Conservation (phyloP, 2,113 vertebrate species). For the Cepphus grylle region DNA sequence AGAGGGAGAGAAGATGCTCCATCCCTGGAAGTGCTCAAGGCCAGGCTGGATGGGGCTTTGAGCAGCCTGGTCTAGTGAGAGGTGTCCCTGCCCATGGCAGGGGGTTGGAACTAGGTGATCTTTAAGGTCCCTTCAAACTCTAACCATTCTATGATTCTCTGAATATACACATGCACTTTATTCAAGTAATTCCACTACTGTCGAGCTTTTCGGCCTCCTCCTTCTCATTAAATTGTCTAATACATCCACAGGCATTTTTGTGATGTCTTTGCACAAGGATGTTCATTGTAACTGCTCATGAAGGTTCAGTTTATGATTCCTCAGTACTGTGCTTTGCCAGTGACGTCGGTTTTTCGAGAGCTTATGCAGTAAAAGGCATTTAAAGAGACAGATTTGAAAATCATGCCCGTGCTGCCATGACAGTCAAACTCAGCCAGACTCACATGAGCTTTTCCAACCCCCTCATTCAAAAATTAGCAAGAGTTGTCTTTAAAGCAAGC, state of each 20-base stretch:
- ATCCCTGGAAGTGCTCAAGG: background rate
- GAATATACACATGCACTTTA: background rate
- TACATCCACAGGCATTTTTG: background rate
- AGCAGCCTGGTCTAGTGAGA: background rate
- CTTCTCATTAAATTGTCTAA: background rate
- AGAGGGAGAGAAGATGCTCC: background rate
- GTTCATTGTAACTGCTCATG: background rate
- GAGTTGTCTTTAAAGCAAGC: background rate
- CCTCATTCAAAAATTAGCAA: background rate
- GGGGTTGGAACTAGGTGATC: background rate
- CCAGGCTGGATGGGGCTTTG: background rate
- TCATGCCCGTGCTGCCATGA: background rate
- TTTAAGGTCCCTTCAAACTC: background rate
- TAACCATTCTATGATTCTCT: background rate
- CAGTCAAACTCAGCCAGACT: background rate
- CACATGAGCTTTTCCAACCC: background rate
- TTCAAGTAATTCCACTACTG: background rate
- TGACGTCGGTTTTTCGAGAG: background rate
- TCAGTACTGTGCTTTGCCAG: background rate
- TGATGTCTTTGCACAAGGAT: background rate
- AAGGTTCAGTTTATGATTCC: background rate
- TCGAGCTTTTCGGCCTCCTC: background rate
- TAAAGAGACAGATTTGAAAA: background rate
- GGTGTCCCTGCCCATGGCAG: background rate
- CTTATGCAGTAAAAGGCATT: background rate